Evolutionary conservation across 2,888 invertebrate species (phyloP).

Genomic region (Rutpela maculata): DNA sequence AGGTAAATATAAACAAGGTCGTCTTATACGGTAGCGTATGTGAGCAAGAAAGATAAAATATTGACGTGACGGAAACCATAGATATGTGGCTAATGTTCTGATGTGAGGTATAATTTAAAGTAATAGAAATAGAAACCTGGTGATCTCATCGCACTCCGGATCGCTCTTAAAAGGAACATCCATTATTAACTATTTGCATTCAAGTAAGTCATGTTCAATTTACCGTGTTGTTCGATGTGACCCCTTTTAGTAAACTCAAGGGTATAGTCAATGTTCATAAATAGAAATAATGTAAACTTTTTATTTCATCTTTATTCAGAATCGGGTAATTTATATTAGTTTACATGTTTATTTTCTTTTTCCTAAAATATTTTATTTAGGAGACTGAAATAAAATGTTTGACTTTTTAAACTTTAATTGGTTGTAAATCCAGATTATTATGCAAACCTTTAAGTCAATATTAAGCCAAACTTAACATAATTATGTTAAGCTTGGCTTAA

Average conservation of each 20-base stretch:
- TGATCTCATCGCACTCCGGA: neutral
- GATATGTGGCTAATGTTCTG: too few relatives aligned
- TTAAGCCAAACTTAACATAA: too few relatives aligned
- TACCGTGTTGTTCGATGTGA: neutral
- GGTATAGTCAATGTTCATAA: neutral
- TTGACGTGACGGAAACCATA: too few relatives aligned
- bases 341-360: neutral
- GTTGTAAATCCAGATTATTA: too few relatives aligned
- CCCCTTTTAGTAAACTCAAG: neutral
- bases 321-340: neutral
- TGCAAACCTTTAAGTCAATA: too few relatives aligned
- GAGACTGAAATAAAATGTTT: neutral
- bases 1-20: too few relatives aligned
- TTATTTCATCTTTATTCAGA: neutral
- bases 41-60: too few relatives aligned
- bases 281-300: neutral
- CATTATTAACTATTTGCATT: neutral
- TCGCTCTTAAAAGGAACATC: neutral
- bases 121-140: too few relatives aligned
- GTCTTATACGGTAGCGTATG: too few relatives aligned
- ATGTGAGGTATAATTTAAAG: too few relatives aligned
- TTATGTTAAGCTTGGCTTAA: too few relatives aligned
- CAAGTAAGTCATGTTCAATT: neutral
- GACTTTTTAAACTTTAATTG: neutral
- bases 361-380: neutral